Conservation (phyloP, 2,888 invertebrate genomes). For the Nysson spinosus region DNA sequence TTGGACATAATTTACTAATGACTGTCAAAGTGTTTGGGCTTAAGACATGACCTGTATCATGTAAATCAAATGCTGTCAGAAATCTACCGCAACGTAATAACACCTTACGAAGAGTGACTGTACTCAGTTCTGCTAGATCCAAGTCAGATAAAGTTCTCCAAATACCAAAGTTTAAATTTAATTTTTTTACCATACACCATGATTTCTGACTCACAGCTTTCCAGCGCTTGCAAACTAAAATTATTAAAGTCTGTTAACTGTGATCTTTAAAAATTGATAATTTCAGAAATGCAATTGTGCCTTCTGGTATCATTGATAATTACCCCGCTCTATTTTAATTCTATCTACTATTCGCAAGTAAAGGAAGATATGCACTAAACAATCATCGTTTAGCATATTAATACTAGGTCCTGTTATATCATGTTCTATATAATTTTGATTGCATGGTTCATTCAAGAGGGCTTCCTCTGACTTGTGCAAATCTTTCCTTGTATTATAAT, state of each 20-base stretch:
- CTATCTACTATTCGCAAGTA: constrained; percentile 79
- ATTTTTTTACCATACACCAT: constrained; percentile 75
- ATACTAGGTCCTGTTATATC: constrained; percentile 66
- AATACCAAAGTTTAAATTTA: constrained; percentile 61
- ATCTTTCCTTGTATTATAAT: constrained; percentile 30
- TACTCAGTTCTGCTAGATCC: constrained; percentile 44
- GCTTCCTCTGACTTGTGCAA: constrained; percentile 49
- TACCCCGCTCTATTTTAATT: constrained; percentile 79
- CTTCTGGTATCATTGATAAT: no score
- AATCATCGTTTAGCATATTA: constrained; percentile 80
- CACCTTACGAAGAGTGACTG: constrained; percentile 77
- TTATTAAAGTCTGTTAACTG: not conserved
- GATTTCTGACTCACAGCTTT: constrained; percentile 79
- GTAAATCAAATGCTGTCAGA: constrained; percentile 79
- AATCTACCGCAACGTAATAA: constrained; percentile 78
- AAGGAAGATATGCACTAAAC: constrained; percentile 79
- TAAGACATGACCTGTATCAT: constrained; percentile 78
- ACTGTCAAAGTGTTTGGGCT: constrained; percentile 80
- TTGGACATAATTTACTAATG: constrained; percentile 80
- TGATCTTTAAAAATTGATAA: not conserved
- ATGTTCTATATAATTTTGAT: constrained; percentile 48
- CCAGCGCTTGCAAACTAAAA: constrained; percentile 80
- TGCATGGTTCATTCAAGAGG: constrained; percentile 23
- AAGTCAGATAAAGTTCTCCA: constrained; percentile 55
- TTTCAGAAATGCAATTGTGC: not conserved